A percentile compares a stretch with the other conserved stretches of the same genome.
phyloP scores from a whole-genome alignment of 2,888 invertebrate species.

The Pyrocoelia pectoralis region DNA sequence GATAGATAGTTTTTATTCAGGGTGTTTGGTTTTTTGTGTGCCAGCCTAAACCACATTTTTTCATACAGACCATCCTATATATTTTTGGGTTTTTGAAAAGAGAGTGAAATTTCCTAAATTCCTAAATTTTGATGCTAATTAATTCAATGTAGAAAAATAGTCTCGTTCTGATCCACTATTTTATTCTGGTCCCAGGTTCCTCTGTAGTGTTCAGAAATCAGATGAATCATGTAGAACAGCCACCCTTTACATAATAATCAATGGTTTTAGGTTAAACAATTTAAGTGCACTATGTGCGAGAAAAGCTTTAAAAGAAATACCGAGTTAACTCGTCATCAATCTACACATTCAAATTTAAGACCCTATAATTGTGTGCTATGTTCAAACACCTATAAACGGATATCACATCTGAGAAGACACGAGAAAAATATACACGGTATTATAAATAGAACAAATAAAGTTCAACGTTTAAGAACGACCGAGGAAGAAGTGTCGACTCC shows the following conservation, averaged over 20 bases:
- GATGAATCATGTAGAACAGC: constrained; percentile 50
- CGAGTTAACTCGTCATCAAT: constrained; percentile 52
- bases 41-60: no score
- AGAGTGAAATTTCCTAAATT: no score
- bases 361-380: constrained; percentile 54
- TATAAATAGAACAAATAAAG: constrained; percentile 47
- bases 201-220: constrained; percentile 55
- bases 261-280: constrained; percentile 48
- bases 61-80: no score
- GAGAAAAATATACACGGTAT: constrained; percentile 53
- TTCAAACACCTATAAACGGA: constrained; percentile 53
- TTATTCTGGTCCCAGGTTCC: no score
- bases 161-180: no score
- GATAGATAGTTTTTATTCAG: no score
- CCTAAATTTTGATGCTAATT: no score
- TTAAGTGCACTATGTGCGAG: constrained; percentile 53
- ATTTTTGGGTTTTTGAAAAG: no score
- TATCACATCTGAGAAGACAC: constrained; percentile 54
- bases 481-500: constrained; percentile 47
- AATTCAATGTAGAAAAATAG: no score
- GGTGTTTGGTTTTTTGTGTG: no score
- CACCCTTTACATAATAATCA: background rate
- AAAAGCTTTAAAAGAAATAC: constrained; percentile 56
- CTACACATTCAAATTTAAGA: constrained; percentile 53
- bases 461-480: constrained; percentile 49